Percentiles rank a stretch among this genome's conserved stretches.
Conservation (phyloP, 2,797 vertebrate species). For the Cyclura pinguis region DNA sequence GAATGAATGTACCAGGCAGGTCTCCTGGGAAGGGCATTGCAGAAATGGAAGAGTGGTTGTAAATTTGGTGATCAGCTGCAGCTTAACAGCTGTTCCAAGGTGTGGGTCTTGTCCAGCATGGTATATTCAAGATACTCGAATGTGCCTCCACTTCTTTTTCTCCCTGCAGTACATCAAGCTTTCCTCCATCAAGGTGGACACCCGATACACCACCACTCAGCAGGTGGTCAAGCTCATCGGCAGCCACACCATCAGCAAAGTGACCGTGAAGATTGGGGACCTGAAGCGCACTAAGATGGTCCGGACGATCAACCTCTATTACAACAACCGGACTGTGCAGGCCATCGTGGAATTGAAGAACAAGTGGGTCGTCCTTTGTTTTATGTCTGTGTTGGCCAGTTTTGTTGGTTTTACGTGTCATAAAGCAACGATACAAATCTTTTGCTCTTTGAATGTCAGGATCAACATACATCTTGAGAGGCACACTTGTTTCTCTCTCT, state of each 20-base stretch:
- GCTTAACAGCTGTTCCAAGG: neutral
- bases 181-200: constrained; percentile 99
- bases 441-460: no score
- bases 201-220: constrained; percentile 98
- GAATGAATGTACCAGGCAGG: no score
- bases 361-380: constrained; percentile 81
- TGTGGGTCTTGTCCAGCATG: rapidly evolving
- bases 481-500: neutral
- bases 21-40: no score
- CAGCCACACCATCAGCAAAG: constrained; percentile 99
- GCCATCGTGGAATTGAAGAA: constrained; percentile 99
- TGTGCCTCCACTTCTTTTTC: neutral
- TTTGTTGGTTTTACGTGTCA: no score
- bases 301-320: constrained; percentile 96
- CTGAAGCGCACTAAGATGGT: constrained; percentile 99
- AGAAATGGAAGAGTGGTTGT: no score
- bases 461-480: constrained; percentile 32
- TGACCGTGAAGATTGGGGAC: constrained; percentile 98
- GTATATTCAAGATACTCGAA: neutral
- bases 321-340: constrained; percentile 98
- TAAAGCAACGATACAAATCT: no score
- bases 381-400: no score
- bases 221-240: constrained; percentile 99
- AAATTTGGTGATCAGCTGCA: no score
- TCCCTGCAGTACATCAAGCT: constrained; percentile 94